phyloP scores from a whole-genome alignment of 2,888 invertebrate species.

The Zootermopsis nevadensis region DNA sequence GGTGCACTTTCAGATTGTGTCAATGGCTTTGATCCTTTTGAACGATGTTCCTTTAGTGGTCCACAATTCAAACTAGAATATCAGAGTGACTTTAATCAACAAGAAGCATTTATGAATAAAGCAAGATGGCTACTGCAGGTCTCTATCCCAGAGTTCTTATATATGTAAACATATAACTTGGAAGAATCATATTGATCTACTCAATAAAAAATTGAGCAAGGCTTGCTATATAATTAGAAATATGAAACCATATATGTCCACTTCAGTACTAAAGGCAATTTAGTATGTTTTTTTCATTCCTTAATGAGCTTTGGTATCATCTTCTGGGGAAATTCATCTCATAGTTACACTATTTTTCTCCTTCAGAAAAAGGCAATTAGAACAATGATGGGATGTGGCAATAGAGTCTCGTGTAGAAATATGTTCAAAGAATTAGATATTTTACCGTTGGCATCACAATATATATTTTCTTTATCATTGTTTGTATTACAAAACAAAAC shows the following conservation, averaged over 20 bases:
- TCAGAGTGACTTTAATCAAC: background rate
- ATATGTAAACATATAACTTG: no score
- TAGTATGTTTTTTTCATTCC: background rate
- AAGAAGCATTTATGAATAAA: background rate
- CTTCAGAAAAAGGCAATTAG: background rate
- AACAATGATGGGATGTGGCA: background rate
- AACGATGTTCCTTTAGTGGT: background rate
- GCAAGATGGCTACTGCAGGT: no score
- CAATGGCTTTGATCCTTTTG: background rate
- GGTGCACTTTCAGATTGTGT: constrained; percentile 36
- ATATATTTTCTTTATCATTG: no score
- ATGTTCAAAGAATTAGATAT: no score
- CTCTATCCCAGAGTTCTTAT: no score
- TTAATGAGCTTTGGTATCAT: background rate
- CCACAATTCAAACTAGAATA: background rate
- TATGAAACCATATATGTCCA: no score
- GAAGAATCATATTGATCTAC: no score
- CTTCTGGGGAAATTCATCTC: background rate
- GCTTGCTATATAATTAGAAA: no score
- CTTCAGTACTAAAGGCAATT: background rate
- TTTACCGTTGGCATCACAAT: no score
- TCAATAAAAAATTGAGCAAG: no score
- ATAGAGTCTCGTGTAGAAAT: no score
- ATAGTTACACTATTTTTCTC: background rate
- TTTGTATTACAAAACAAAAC: no score